These are phyloP conservation scores for Conomelus anceps DNA, from an alignment of 2,888 invertebrate genomes.

Conservation along the genomic window DNA sequence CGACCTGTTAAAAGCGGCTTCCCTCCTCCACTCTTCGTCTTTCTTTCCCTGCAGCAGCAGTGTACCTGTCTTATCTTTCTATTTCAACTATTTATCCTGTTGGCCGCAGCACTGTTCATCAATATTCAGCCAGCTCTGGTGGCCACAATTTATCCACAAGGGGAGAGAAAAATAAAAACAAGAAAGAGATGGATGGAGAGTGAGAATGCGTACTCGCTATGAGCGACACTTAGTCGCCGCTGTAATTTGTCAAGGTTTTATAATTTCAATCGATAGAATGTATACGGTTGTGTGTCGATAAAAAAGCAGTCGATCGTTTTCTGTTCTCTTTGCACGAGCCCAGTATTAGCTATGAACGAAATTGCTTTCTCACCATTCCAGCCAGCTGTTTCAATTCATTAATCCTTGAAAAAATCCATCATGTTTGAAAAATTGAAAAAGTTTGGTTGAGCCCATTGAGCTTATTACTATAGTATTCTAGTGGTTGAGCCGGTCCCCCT, in stretches of 20 bases:
- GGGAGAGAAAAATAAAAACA: not conserved
- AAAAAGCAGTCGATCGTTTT: not conserved
- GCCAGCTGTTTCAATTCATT: not conserved
- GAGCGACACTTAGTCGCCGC: not conserved
- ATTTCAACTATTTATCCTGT: not conserved
- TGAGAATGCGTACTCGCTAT: not conserved
- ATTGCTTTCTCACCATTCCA: not conserved
- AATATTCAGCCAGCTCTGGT: not conserved
- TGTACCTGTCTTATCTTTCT: not conserved
- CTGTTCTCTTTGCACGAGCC: not conserved
- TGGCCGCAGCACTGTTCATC: not conserved
- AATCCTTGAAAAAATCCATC: not conserved
- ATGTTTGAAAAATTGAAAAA: not conserved
- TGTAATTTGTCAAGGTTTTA: not conserved
- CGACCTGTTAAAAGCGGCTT: not conserved
- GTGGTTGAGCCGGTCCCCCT: too few relatives aligned
- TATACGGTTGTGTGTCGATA: not conserved
- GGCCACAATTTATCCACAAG: not conserved
- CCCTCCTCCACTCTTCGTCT: not conserved
- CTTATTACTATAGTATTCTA: too few relatives aligned
- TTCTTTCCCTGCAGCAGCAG: not conserved
- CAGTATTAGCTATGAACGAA: not conserved
- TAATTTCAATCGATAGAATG: not conserved
- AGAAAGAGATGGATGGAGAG: not conserved
- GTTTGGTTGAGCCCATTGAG: too few relatives aligned